Percentiles rank a stretch among this genome's conserved stretches.
These are phyloP conservation scores for Mastomys natalensis DNA, from an alignment of 2,113 vertebrate genomes.

Conservation along the genomic window DNA sequence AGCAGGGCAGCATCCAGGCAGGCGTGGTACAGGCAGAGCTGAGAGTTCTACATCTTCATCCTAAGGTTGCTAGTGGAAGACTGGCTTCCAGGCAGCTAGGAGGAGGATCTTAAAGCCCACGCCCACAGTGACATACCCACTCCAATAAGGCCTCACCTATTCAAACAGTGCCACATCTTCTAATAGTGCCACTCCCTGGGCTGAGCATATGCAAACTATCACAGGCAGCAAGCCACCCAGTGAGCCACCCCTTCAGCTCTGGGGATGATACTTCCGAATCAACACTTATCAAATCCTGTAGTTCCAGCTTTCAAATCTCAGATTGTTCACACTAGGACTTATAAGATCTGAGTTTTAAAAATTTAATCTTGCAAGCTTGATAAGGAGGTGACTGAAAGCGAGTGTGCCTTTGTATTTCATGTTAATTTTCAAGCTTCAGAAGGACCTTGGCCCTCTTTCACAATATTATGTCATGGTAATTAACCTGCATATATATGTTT, in stretches of 20 bases:
- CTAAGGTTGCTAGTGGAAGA: too few species aligned
- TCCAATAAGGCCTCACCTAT: too few species aligned
- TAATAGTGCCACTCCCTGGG: too few species aligned
- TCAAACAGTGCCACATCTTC: too few species aligned
- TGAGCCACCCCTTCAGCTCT: background rate
- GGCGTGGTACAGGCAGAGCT: too few species aligned
- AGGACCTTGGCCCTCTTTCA: slow-evolving; percentile 4
- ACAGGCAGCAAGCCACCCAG: background rate
- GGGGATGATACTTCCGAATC: background rate
- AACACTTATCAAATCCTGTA: slow-evolving; percentile 7
- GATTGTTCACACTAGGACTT: background rate
- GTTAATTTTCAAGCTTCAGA: slow-evolving; percentile 7
- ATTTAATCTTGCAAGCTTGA: background rate
- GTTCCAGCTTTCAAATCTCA: slow-evolving; percentile 30
- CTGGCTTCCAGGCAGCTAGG: too few species aligned
- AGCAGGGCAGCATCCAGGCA: too few species aligned
- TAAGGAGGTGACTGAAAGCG: background rate
- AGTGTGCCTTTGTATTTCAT: background rate
- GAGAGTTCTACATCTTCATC: too few species aligned
- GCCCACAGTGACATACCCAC: too few species aligned
- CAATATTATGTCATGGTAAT: slow-evolving; percentile 8
- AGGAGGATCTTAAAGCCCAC: too few species aligned
- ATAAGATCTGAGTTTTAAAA: background rate
- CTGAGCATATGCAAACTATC: too few species aligned
- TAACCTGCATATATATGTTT: background rate